A percentile compares a stretch with the other conserved stretches of the same genome.
Evolutionary conservation across 2,888 invertebrate species (phyloP).

Genomic region (Eueremaeus valkanovi): DNA sequence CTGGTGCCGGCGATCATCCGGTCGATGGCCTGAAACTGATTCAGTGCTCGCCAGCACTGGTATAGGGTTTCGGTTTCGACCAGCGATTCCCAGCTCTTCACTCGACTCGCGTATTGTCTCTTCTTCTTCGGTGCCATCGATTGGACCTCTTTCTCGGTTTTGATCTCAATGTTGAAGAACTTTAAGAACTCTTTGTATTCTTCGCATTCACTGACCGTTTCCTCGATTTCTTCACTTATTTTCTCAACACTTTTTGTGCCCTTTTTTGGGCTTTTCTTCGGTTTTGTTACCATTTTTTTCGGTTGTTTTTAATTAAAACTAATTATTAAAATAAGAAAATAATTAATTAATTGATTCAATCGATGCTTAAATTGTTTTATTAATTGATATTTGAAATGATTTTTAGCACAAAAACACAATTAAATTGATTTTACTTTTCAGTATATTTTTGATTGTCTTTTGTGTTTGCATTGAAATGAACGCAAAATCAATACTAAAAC

Average conservation of each 20-base stretch:
- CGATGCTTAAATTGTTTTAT: too few relatives aligned
- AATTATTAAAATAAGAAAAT: too few relatives aligned
- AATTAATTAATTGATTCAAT: too few relatives aligned
- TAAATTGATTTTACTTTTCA: too few relatives aligned
- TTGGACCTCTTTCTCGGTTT: background rate
- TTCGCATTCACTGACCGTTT: background rate
- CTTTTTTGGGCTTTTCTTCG: background rate
- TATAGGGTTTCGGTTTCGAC: background rate
- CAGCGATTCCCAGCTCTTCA: constrained; percentile 17
- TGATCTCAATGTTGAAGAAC: background rate
- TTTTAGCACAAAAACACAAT: too few relatives aligned
- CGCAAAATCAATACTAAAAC: too few relatives aligned
- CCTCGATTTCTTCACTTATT: background rate
- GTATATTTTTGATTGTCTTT: too few relatives aligned
- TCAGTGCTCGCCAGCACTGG: background rate
- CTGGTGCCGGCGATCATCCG: background rate
- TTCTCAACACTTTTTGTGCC: background rate
- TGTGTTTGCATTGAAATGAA: too few relatives aligned
- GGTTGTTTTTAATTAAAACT: too few relatives aligned
- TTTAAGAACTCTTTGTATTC: background rate
- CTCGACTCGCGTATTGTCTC: constrained; percentile 4
- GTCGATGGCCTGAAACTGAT: background rate
- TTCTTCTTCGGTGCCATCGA: background rate
- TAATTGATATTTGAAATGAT: too few relatives aligned
- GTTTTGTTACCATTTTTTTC: background rate